Percentiles rank a stretch among this genome's conserved stretches.
These are phyloP conservation scores for Oophaga pumilio DNA, from an alignment of 2,113 vertebrate species.

Conservation along the genomic window DNA sequence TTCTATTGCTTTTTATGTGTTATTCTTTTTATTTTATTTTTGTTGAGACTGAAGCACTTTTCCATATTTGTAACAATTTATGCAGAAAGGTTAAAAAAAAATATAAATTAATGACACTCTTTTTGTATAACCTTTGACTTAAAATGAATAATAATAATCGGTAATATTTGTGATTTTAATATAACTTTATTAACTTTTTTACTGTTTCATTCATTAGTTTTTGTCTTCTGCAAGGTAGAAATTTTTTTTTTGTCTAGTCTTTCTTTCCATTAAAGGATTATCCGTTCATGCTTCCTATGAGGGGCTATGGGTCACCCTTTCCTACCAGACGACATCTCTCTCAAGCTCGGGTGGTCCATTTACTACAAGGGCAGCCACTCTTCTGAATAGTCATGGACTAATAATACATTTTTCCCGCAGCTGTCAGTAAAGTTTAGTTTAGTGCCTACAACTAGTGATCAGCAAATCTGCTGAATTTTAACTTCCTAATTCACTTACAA, in stretches of 20 bases:
- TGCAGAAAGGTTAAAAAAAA: background rate
- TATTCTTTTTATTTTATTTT: background rate
- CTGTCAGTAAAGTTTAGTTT: too few relatives aligned
- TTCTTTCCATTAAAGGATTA: background rate
- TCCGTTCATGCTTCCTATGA: background rate
- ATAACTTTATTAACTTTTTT: background rate
- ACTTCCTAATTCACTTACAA: too few relatives aligned
- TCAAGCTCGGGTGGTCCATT: too few relatives aligned
- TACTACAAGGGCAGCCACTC: too few relatives aligned
- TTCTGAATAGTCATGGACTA: too few relatives aligned
- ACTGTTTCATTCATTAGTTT: background rate
- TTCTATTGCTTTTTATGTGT: slow-evolving; percentile 8
- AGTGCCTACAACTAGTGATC: too few relatives aligned
- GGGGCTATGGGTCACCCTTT: too few relatives aligned
- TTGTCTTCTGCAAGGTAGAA: background rate
- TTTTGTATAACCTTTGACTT: background rate
- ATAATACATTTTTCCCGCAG: too few relatives aligned
- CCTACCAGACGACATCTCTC: too few relatives aligned
- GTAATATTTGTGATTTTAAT: background rate
- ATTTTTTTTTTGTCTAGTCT: background rate
- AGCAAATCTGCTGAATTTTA: too few relatives aligned
- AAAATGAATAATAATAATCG: background rate
- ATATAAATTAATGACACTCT: background rate
- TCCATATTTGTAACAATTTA: slow-evolving; percentile 6
- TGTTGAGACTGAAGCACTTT: slow-evolving; percentile 14